Evolutionary conservation across 2,113 vertebrate species (phyloP).

Genomic region (Osmerus mordax): DNA sequence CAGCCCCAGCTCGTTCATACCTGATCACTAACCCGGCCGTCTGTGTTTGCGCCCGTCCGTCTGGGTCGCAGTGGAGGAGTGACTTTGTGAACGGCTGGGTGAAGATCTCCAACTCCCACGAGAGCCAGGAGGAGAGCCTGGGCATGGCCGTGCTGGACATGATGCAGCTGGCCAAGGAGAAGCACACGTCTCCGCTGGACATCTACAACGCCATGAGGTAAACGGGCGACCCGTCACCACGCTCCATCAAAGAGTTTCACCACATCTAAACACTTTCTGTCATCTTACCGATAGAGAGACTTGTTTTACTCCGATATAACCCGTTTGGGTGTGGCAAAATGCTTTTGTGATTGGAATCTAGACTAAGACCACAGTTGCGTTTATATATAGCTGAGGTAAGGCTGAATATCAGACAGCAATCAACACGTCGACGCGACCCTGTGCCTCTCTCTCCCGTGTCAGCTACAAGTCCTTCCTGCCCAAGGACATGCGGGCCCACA

Average conservation of each 20-base stretch:
- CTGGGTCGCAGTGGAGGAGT: slow-evolving; percentile 81
- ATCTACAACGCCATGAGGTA: slow-evolving; percentile 90
- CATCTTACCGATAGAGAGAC: too few relatives aligned
- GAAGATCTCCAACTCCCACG: slow-evolving; percentile 84
- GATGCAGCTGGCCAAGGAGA: slow-evolving; percentile 93
- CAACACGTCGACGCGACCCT: neutral
- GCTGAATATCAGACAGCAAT: too few relatives aligned
- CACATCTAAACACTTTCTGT: too few relatives aligned
- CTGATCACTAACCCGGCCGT: neutral
- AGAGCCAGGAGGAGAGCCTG: slow-evolving; percentile 94
- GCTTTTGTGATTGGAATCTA: too few relatives aligned
- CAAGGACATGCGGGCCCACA: slow-evolving; percentile 85
- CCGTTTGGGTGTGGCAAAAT: too few relatives aligned
- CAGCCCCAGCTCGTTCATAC: too few relatives aligned
- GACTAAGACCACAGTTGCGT: too few relatives aligned
- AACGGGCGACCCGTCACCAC: neutral
- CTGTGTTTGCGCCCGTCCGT: neutral
- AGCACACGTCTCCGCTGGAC: slow-evolving; percentile 81
- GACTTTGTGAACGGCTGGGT: slow-evolving; percentile 89
- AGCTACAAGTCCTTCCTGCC: slow-evolving; percentile 97
- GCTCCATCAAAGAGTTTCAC: too few relatives aligned
- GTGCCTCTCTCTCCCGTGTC: slow-evolving; percentile 10
- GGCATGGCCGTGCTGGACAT: slow-evolving; percentile 98
- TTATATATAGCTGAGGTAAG: too few relatives aligned
- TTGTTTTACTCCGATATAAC: too few relatives aligned